Evolutionary conservation across 2,888 invertebrate genomes (phyloP).

Genomic region (Acholoe squamosa): DNA sequence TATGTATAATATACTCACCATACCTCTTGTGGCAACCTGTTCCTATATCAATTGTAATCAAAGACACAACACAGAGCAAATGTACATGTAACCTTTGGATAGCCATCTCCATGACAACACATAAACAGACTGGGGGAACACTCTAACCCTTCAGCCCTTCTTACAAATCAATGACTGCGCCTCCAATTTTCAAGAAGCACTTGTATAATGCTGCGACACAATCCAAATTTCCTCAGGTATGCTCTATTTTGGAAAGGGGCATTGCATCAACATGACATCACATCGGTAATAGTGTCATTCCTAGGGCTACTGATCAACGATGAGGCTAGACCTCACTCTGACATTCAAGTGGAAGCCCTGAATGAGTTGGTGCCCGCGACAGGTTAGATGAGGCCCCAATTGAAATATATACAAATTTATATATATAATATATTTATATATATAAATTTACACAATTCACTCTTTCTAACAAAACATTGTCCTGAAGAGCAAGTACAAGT

Average conservation of each 20-base stretch:
- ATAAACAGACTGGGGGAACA: not conserved
- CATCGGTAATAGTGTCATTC: constrained; percentile 2
- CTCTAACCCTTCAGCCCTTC: not conserved
- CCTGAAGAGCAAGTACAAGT: too few species aligned
- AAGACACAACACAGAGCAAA: constrained; percentile 52
- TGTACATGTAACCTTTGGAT: constrained; percentile 37
- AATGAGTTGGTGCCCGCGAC: not conserved
- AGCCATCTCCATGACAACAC: constrained; percentile 45
- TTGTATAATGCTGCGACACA: too few species aligned
- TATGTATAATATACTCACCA: constrained; percentile 46
- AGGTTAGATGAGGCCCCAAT: too few species aligned
- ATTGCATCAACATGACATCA: constrained; percentile 5
- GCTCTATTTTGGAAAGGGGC: not conserved
- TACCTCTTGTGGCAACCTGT: constrained; percentile 1
- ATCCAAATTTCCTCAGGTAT: too few species aligned
- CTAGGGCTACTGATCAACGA: constrained; percentile 44
- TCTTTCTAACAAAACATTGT: too few species aligned
- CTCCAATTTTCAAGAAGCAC: too few species aligned
- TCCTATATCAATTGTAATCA: not conserved
- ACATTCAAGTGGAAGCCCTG: constrained; percentile 55
- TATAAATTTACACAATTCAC: too few species aligned
- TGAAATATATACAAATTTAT: too few species aligned
- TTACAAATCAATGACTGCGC: not conserved
- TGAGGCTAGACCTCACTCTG: constrained; percentile 29
- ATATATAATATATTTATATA: not conserved